Evolutionary conservation across 92 coral and sea anemone species (phyloP).

Genomic region (Micromussa lordhowensis): DNA sequence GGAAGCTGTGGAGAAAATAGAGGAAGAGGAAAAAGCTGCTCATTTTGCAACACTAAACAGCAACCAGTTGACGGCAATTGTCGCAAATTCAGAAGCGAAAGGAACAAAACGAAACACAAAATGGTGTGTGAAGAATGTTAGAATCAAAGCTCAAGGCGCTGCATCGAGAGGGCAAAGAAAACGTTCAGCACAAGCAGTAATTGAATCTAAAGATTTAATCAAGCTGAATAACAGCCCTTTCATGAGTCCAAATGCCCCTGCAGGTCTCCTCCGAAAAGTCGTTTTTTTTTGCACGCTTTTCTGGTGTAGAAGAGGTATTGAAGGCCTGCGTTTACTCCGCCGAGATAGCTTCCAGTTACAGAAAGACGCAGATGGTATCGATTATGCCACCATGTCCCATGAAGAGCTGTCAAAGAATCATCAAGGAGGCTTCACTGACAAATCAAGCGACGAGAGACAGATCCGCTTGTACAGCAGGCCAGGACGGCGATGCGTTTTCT

Average conservation of each 20-base stretch:
- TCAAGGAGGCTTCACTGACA: slow-evolving; percentile 52
- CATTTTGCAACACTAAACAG: background rate
- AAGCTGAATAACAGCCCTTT: too few relatives aligned
- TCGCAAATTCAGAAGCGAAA: background rate
- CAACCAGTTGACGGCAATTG: background rate
- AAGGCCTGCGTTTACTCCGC: too few relatives aligned
- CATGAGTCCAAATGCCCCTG: background rate
- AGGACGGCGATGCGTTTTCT: slow-evolving; percentile 31
- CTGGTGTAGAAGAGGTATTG: slow-evolving; percentile 64
- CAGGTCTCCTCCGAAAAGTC: slow-evolving; percentile 49
- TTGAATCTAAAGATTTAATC: too few relatives aligned
- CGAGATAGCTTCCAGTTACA: slow-evolving; percentile 48
- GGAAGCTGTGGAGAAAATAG: background rate
- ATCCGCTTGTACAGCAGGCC: slow-evolving; percentile 51
- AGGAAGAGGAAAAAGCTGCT: background rate
- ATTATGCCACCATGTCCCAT: slow-evolving; percentile 53
- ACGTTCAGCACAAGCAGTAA: too few relatives aligned
- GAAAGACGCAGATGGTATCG: slow-evolving; percentile 51
- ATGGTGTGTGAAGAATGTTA: slow-evolving; percentile 40
- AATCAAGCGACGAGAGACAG: slow-evolving; percentile 38
- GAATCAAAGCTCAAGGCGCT: slow-evolving; percentile 35
- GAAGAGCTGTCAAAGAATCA: slow-evolving; percentile 59
- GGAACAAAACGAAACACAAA: slow-evolving; percentile 21
- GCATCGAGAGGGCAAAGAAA: slow-evolving; percentile 6
- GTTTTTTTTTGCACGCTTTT: slow-evolving; percentile 52